Percentiles rank a stretch among this genome's conserved stretches.
phyloP scores from a whole-genome alignment of 2,888 invertebrate genomes.

The Xylophagus ater region DNA sequence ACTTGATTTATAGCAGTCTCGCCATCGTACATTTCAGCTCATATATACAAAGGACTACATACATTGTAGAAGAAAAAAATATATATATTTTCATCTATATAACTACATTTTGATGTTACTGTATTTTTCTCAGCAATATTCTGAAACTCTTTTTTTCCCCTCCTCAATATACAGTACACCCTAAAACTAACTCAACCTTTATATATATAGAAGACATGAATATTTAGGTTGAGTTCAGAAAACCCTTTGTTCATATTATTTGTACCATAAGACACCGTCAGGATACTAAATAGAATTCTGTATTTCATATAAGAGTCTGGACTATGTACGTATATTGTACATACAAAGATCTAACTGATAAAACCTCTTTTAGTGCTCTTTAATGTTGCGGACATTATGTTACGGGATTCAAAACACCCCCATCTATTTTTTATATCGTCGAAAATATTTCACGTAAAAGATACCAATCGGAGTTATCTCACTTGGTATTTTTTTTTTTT shows the following conservation, averaged over 20 bases:
- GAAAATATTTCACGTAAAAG: slow-evolving; percentile 5
- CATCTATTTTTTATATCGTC: background rate
- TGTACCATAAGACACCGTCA: slow-evolving; percentile 8
- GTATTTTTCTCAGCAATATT: background rate
- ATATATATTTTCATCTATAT: background rate
- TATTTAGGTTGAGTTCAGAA: no score
- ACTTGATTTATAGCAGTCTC: slow-evolving; percentile 38
- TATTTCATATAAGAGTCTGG: slow-evolving; percentile 11
- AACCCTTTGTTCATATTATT: background rate
- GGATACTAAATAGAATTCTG: slow-evolving; percentile 11
- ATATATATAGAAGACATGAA: slow-evolving; percentile 1
- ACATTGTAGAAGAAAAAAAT: background rate
- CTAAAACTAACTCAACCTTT: background rate
- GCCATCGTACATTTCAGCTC: slow-evolving; percentile 5
- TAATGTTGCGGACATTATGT: slow-evolving; percentile 16
- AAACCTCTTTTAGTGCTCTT: slow-evolving; percentile 12
- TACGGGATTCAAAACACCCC: slow-evolving; percentile 1
- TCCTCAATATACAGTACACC: background rate
- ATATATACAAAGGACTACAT: background rate
- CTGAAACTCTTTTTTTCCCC: background rate
- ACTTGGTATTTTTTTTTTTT: slow-evolving; percentile 5
- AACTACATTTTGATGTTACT: background rate
- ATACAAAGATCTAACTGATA: slow-evolving; percentile 3
- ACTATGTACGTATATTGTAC: background rate
- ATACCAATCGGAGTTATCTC: slow-evolving; percentile 5